Percentiles rank a stretch among this genome's conserved stretches.
These are phyloP conservation scores for Callocephalon fimbriatum DNA, from an alignment of 2,113 vertebrate genomes.

Conservation along the genomic window DNA sequence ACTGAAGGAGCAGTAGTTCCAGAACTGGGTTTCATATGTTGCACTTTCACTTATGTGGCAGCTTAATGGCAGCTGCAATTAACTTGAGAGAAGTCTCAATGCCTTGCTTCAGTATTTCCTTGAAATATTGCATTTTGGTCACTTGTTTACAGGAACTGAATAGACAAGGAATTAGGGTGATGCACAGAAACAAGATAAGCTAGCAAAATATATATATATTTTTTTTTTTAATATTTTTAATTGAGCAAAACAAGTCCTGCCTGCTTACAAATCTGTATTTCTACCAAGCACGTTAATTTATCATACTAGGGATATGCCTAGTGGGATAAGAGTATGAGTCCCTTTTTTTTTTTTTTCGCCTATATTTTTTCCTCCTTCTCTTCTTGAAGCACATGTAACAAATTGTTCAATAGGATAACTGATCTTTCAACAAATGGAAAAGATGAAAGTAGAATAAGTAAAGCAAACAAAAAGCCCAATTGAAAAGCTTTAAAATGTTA, in stretches of 20 bases:
- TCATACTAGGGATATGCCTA: neutral
- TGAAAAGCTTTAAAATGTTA: neutral
- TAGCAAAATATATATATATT: neutral
- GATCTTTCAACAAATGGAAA: neutral
- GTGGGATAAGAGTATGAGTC: neutral
- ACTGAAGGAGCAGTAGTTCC: conserved; percentile 15
- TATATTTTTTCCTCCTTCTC: rapidly evolving
- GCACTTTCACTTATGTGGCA: neutral
- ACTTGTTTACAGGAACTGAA: neutral
- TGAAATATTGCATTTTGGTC: neutral
- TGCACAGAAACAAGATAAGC: neutral
- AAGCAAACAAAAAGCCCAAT: neutral
- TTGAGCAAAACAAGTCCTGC: neutral
- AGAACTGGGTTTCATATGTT: neutral
- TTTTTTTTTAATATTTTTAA: neutral
- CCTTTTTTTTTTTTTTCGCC: rapidly evolving
- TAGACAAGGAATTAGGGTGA: neutral
- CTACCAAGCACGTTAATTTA: neutral
- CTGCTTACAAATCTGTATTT: neutral
- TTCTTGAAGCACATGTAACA: neutral
- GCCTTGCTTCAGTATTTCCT: neutral
- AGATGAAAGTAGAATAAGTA: neutral
- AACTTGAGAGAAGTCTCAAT: neutral
- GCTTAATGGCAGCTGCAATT: neutral
- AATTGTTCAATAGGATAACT: neutral